Evolutionary conservation across 1,140 invertebrate species (phyloP).

Genomic region (Ceratitis capitata): DNA sequence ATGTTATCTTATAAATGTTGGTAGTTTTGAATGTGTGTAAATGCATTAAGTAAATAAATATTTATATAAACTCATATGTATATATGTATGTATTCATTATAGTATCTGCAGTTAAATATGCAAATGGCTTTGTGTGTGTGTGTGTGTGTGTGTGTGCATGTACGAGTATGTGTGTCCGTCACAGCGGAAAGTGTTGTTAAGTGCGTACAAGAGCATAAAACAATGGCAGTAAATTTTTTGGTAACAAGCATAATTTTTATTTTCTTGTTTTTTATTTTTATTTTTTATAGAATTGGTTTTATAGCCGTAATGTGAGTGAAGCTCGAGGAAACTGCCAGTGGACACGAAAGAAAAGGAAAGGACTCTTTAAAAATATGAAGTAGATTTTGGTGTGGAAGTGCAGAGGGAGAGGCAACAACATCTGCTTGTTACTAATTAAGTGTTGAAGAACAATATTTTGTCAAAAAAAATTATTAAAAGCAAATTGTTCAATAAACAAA

Average conservation of each 20-base stretch:
- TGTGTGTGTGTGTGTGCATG: neutral
- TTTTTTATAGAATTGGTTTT: neutral
- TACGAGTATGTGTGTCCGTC: neutral
- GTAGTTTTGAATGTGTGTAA: neutral
- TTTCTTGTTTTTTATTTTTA: too few relatives aligned
- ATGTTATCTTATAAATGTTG: too few relatives aligned
- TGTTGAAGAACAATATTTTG: neutral
- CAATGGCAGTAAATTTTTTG: constrained; percentile 29
- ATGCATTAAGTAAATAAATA: neutral
- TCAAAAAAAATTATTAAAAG: too few relatives aligned
- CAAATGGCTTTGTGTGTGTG: too few relatives aligned
- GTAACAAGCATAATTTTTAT: constrained; percentile 18
- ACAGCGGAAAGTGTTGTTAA: constrained; percentile 29
- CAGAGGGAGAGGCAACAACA: neutral
- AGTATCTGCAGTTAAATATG: neutral
- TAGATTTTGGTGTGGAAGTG: neutral
- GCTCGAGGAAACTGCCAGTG: neutral
- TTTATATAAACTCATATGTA: neutral
- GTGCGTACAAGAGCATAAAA: constrained; percentile 16
- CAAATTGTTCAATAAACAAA: too few relatives aligned
- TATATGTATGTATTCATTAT: neutral
- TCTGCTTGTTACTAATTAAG: neutral
- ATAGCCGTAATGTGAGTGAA: neutral
- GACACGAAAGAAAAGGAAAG: neutral
- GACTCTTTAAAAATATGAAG: too few relatives aligned